Base-by-base conservation (phyloP, 2,797 vertebrate species). In the Pampus argenteus region DNA sequence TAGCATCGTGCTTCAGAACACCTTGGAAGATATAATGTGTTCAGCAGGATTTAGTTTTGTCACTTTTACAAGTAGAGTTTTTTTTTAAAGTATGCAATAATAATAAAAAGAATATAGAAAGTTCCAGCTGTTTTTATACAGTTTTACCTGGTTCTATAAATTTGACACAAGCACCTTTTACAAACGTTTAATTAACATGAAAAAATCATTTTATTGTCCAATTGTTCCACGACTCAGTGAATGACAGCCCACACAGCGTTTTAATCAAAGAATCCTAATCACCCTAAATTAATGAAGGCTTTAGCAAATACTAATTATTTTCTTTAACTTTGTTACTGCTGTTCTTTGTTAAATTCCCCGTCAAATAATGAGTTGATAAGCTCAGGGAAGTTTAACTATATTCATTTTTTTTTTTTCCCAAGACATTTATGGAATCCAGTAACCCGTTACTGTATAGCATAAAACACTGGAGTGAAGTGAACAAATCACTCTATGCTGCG, bases 241-340 rank as follows among this genome's bases (percentile, higher is more conserved):
- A 34, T 63, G 62, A 57, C 62, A 73, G 7, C 38, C 44, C 47
- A 56, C 68, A 42, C 29, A 11, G 20, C 26, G 23, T 31, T 79
- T 77, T 50, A 65, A 69, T 79, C 70, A 72, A 81, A 74, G 6
- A 68, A 66, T 76, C 31, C 38, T 38, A 47, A 65, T 49, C 42
- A 51, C 29, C 66, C 4, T 57, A 72, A 55, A 74, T 64, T 25
- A 71, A 60, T 44, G 25, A 71, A 65, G 28, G 66, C 49, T 79
- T 60, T 65, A 66, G 58, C 22, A 34, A 44, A 8, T 45, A 61
- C 36, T 71, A 68, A 81, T 87, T 78, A 73, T 82, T 76, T 78
- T 69, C 5, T 65, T 13, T 52, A 50, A 71, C 64, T 74, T 64
- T 50, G 25, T 61, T 74, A 38, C 0, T 11, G 29, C 25, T 15